A percentile compares a stretch with the other conserved stretches of the same genome.
Conservation (phyloP, 2,113 vertebrate genomes). For the Todiramphus chloris region DNA sequence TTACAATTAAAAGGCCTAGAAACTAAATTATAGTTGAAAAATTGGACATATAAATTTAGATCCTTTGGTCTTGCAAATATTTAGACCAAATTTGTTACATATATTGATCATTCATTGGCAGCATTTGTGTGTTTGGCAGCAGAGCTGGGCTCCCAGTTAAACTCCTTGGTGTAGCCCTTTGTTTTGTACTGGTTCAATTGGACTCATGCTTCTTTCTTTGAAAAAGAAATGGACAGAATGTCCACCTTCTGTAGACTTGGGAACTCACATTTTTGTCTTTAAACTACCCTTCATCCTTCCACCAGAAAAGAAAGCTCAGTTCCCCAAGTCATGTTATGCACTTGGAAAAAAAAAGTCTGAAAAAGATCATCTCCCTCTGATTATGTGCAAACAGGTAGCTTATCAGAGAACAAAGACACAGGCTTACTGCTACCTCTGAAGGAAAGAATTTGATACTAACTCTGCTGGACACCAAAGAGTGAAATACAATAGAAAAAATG, state of each 20-base stretch:
- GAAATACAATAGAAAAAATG: not conserved
- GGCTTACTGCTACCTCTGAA: not conserved
- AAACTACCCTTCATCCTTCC: not conserved
- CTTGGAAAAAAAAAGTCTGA: not conserved
- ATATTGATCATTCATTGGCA: not conserved
- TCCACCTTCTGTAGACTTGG: not conserved
- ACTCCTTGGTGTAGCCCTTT: not conserved
- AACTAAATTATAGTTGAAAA: not conserved
- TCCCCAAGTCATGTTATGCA: not conserved
- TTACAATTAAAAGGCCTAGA: not conserved
- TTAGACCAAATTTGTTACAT: not conserved
- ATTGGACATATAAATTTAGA: not conserved
- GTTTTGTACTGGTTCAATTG: not conserved
- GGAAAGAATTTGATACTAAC: not conserved
- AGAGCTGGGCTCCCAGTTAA: not conserved
- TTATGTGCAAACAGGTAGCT: not conserved
- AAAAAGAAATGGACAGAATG: not conserved
- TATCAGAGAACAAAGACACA: not conserved
- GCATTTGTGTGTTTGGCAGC: not conserved
- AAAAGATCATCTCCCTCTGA: not conserved
- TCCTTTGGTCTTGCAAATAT: not conserved
- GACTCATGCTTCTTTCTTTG: not conserved
- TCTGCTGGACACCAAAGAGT: not conserved
- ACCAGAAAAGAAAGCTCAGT: rapidly evolving
- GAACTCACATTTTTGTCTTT: not conserved